A percentile compares a stretch with the other conserved stretches of the same genome.
These are phyloP conservation scores for Chelonoidis abingdonii DNA, from an alignment of 2,113 vertebrate species.

Conservation along the genomic window DNA sequence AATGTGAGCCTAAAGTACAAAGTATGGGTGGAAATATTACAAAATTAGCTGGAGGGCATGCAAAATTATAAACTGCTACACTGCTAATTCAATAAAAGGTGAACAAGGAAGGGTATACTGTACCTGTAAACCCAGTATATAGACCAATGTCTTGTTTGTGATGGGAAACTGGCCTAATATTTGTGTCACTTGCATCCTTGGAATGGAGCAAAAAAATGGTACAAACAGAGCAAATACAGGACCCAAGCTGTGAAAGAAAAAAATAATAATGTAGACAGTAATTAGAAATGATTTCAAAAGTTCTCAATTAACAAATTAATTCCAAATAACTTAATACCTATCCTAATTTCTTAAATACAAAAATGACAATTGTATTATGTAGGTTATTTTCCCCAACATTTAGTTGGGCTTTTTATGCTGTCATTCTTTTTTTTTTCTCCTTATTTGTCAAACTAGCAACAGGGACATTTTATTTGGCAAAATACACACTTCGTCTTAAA, in stretches of 20 bases:
- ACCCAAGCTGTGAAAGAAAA: slow-evolving; percentile 84
- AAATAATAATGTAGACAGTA: neutral
- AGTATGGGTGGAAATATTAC: accelerated
- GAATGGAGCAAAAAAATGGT: slow-evolving; percentile 95
- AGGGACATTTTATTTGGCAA: neutral
- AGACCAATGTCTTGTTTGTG: slow-evolving; percentile 97
- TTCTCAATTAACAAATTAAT: neutral
- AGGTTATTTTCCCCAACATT: neutral
- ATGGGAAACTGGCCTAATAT: slow-evolving; percentile 91
- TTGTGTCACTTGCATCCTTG: slow-evolving; percentile 91
- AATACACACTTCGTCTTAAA: neutral
- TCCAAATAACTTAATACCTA: neutral
- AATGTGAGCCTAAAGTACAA: neutral
- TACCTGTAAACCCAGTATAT: slow-evolving; percentile 96
- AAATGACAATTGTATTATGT: neutral
- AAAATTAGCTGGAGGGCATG: neutral
- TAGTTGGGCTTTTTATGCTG: neutral
- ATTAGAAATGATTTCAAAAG: neutral
- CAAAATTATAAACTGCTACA: neutral
- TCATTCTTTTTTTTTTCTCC: neutral
- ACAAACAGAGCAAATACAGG: slow-evolving; percentile 96
- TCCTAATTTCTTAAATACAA: neutral
- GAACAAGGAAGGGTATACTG: slow-evolving; percentile 75
- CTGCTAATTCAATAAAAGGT: slow-evolving; percentile 48
- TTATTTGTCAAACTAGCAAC: neutral